phyloP scores from a whole-genome alignment of 2,888 invertebrate genomes.

The Cyaniris semiargus region DNA sequence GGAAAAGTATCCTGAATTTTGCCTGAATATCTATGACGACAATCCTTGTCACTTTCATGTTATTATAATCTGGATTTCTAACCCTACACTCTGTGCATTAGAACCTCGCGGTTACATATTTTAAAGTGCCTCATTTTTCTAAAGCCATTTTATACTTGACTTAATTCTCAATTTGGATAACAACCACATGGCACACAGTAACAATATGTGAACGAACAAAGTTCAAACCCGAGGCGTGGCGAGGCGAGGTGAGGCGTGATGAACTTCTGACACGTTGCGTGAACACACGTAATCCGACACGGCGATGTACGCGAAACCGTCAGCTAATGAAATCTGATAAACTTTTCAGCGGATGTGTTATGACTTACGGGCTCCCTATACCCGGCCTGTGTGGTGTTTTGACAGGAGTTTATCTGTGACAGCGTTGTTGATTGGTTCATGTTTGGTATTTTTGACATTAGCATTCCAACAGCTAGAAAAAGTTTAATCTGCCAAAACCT shows the following conservation, averaged over 20 bases:
- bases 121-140: neutral
- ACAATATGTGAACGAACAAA: neutral
- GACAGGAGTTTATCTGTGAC: neutral
- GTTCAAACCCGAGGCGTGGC: neutral
- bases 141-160: neutral
- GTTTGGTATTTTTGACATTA: neutral
- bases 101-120: too few species aligned
- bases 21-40: too few species aligned
- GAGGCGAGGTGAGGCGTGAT: neutral
- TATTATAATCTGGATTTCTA: too few species aligned
- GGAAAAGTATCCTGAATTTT: too few species aligned
- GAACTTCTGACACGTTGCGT: conserved; percentile 12
- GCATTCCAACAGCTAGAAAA: too few species aligned
- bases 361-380: neutral
- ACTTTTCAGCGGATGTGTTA: neutral
- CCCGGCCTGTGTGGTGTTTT: neutral
- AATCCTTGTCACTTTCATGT: too few species aligned
- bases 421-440: neutral
- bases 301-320: neutral
- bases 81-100: too few species aligned
- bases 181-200: neutral
- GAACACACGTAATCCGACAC: conserved; percentile 7
- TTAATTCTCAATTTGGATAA: neutral
- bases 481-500: too few species aligned
- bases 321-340: conserved; percentile 13